Base-by-base conservation (phyloP, 2,888 invertebrate genomes). In the Aphelenchoides bicaudatus region DNA sequence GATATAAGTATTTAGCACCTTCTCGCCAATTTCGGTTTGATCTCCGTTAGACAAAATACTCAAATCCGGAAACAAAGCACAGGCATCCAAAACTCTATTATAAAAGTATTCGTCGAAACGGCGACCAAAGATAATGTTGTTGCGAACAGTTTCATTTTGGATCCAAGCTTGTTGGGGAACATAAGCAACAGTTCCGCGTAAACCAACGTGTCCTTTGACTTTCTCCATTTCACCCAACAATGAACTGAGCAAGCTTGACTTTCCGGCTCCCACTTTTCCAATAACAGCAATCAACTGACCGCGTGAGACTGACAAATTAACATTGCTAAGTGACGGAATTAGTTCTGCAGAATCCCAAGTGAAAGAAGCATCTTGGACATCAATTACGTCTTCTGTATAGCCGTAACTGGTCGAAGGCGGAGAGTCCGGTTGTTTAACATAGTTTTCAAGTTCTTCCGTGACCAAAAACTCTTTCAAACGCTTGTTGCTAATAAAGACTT, bases 151-250 rank as follows among this genome's bases (percentile, higher is more conserved):
- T 5, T 90, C 88, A 82, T 96, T 96, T 81, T 96, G 96, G 62
- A 96, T 96, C 96, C 96, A 98, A 0, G 96, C 92, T 82, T 91
- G 91, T 78, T 93, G 93, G 0, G 92, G 86, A 1, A 92, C 91
- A 80, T 91, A 93, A 0, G 91, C 91, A 10, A 85, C 80, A 2
- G 82, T 79, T 23, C 86, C 86, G 16, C 63, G 59, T 38, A 72
- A 62, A 8, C 67, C 66, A 13, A 78, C 62, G n/a, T 57, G 58
- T 28, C 78, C 78, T 6, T 62, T 48, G 0, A 70, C 47, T 28
- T 67, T 65, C 37, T 73, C 73, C 78, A 78, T 91, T 84, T 94
- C 93, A 13, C 75, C 73, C 73, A 47, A n/a, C 6, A 78, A 58
- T 0, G 92, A 91, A 6, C 90, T 87, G 39, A 93, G 83, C 29